phyloP scores from a whole-genome alignment of 2,797 vertebrate genomes.

The Diceros bicornis region DNA sequence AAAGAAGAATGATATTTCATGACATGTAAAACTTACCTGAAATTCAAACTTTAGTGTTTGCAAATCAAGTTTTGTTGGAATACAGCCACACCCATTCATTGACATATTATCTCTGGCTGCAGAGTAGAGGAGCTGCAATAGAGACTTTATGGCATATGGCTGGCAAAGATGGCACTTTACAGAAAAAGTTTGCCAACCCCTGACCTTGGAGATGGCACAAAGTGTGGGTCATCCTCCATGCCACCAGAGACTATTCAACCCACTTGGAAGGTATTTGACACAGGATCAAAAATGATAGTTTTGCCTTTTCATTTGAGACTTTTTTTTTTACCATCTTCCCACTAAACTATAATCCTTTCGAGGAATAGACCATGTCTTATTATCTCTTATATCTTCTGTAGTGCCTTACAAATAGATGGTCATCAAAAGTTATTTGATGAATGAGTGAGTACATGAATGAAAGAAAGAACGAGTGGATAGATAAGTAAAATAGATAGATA shows the following conservation, averaged over 20 bases:
- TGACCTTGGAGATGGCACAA: background rate
- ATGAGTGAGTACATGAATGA: conserved; percentile 31
- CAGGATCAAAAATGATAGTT: background rate
- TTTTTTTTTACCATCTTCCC: background rate
- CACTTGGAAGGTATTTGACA: background rate
- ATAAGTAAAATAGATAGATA: background rate
- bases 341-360: background rate
- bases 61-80: conserved; percentile 32
- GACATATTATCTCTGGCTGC: background rate
- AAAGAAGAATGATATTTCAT: background rate
- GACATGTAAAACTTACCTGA: background rate
- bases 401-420: background rate
- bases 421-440: background rate
- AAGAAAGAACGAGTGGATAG: background rate
- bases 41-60: background rate
- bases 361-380: background rate
- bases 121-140: background rate
- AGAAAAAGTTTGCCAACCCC: background rate
- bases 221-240: background rate
- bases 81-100: background rate
- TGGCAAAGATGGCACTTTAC: background rate
- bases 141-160: background rate
- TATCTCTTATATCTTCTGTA: background rate
- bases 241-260: background rate
- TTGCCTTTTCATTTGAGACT: conserved; percentile 22